These are phyloP conservation scores for Dolichallabes microphthalmus DNA, from an alignment of 2,113 vertebrate species.

Conservation along the genomic window DNA sequence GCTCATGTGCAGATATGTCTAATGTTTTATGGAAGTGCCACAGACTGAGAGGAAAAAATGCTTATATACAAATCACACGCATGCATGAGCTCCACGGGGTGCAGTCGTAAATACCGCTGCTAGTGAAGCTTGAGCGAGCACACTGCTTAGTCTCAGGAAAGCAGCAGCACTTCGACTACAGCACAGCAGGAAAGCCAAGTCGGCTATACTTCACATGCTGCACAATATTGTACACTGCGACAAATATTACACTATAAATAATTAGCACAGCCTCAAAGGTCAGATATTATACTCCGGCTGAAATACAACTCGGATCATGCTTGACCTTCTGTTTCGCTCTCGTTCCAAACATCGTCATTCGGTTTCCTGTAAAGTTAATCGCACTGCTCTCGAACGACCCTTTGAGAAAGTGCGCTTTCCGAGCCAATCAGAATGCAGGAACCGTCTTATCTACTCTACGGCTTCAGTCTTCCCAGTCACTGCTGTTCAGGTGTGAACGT, in stretches of 20 bases:
- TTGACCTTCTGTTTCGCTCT: no score
- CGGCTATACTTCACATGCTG: background rate
- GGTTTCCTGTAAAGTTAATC: no score
- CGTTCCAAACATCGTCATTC: no score
- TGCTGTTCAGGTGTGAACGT: no score
- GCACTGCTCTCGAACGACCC: no score
- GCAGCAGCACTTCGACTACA: background rate
- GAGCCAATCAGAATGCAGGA: no score
- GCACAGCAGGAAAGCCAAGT: background rate
- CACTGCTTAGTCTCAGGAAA: background rate
- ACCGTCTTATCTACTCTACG: no score
- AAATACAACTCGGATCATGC: no score
- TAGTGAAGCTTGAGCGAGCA: background rate
- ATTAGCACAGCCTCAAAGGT: no score
- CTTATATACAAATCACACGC: constrained; percentile 1
- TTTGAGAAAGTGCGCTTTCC: no score
- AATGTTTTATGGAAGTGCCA: background rate
- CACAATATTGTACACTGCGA: background rate
- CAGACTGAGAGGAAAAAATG: background rate
- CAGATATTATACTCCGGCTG: no score
- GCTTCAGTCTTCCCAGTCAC: no score
- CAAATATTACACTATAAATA: background rate
- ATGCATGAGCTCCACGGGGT: background rate
- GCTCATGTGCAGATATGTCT: background rate
- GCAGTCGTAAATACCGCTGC: background rate